A percentile compares a stretch with the other conserved stretches of the same genome.
These are phyloP conservation scores for Choreutis nemorana DNA, from an alignment of 2,888 invertebrate genomes.

Conservation along the genomic window DNA sequence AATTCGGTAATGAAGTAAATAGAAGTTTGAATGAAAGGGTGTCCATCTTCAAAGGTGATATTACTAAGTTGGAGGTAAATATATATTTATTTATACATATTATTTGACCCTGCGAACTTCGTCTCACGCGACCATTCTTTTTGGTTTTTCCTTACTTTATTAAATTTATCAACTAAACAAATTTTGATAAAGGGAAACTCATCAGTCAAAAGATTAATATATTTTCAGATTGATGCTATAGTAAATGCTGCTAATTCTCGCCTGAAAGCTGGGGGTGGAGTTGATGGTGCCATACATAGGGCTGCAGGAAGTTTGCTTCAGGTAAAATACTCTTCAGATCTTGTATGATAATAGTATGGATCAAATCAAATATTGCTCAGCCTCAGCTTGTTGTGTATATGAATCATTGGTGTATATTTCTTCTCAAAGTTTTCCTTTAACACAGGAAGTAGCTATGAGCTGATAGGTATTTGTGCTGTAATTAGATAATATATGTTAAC, in stretches of 20 bases:
- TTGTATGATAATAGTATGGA: no score
- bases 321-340: no score
- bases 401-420: no score
- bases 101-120: not conserved
- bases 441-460: no score
- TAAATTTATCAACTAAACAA: not conserved
- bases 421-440: no score
- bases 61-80: conserved; percentile 77
- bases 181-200: not conserved
- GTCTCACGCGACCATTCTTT: not conserved
- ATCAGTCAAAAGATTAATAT: conserved; percentile 1
- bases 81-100: conserved; percentile 1
- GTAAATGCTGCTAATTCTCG: conserved; percentile 88
- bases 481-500: no score
- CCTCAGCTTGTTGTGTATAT: no score
- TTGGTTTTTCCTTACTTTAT: not conserved
- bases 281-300: conserved; percentile 89
- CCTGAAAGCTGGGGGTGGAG: conserved; percentile 84
- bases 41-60: conserved; percentile 79
- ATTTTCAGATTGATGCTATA: conserved; percentile 77
- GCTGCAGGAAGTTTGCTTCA: conserved; percentile 76
- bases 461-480: no score
- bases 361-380: no score
- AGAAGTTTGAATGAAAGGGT: conserved; percentile 64
- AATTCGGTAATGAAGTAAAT: conserved; percentile 38